phyloP scores from a whole-genome alignment of 2,888 invertebrate genomes.

The Caenorhabditis drosophilae region DNA sequence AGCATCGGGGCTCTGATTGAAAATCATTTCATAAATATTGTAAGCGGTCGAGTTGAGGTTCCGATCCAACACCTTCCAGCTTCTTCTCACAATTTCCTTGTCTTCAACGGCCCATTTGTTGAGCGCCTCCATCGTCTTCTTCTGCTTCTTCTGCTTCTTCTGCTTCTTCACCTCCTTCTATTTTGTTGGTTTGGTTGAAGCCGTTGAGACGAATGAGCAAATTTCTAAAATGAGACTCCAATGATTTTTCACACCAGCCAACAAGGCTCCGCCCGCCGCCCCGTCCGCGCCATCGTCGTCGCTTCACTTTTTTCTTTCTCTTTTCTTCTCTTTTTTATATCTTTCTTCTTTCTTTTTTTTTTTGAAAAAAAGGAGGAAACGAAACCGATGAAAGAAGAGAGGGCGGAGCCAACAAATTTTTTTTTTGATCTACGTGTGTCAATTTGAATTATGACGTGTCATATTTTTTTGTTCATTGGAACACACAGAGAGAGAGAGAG shows the following conservation, averaged over 20 bases:
- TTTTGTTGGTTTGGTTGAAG: neutral
- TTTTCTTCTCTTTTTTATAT: no score
- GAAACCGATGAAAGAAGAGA: no score
- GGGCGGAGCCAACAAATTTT: neutral
- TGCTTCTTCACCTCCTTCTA: neutral
- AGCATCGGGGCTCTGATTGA: conserved; percentile 57
- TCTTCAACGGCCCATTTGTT: conserved; percentile 42
- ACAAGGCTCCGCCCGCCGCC: no score
- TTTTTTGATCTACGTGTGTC: no score
- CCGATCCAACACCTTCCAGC: conserved; percentile 46
- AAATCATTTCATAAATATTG: conserved; percentile 61
- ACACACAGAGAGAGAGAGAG: neutral
- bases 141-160: no score
- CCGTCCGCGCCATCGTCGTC: no score
- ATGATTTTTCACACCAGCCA: no score
- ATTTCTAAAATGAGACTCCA: no score
- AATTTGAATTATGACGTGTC: neutral
- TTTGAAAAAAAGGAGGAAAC: no score
- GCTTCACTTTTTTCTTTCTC: no score
- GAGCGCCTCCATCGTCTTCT: conserved; percentile 50
- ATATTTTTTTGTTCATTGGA: neutral
- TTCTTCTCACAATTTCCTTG: conserved; percentile 33
- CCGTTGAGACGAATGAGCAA: neutral
- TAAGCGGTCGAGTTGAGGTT: conserved; percentile 48
- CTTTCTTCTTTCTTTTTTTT: no score